Evolutionary conservation across 2,888 invertebrate species (phyloP).

Genomic region (Siphlonurus alternatus): DNA sequence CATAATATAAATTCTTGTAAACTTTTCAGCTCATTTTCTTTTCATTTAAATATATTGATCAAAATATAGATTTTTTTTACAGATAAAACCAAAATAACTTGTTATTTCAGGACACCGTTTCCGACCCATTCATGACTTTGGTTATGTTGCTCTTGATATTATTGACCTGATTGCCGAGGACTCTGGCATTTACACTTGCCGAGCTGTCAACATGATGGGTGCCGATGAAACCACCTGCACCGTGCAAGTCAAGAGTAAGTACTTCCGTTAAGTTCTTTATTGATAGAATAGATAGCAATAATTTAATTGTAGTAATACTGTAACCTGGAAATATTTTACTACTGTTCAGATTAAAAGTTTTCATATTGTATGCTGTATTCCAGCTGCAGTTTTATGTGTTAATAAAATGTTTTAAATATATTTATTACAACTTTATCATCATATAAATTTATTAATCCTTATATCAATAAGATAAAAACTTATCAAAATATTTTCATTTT

Average conservation of each 20-base stretch:
- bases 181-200: constrained; percentile 82
- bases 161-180: constrained; percentile 94
- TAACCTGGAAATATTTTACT: not conserved
- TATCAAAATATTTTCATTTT: too few species aligned
- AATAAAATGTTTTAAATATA: too few species aligned
- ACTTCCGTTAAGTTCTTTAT: not conserved
- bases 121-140: constrained; percentile 94
- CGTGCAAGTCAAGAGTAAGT: constrained; percentile 47
- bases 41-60: not conserved
- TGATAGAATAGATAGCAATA: not conserved
- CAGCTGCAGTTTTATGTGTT: too few species aligned
- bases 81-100: not conserved
- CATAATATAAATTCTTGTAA: too few species aligned
- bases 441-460: too few species aligned
- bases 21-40: not conserved
- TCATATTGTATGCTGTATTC: not conserved
- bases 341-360: not conserved
- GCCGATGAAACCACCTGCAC: constrained; percentile 67
- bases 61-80: not conserved
- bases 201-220: constrained; percentile 81
- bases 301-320: not conserved
- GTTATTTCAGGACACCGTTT: constrained; percentile 58
- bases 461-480: too few species aligned
- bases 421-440: too few species aligned
- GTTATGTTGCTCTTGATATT: constrained; percentile 93